Conservation (phyloP, 2,888 invertebrate species). For the Acanthosepion pharaonis region DNA sequence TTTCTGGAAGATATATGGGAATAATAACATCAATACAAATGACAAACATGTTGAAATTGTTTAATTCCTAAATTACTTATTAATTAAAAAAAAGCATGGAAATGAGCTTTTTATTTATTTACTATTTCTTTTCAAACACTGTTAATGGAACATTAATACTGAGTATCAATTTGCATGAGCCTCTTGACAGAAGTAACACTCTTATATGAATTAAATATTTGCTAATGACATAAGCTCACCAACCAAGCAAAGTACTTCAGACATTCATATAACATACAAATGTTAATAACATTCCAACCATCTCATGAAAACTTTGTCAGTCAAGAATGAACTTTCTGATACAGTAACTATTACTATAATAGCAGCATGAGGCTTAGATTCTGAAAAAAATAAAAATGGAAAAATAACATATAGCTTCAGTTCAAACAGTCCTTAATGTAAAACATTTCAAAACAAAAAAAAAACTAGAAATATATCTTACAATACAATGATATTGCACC, state of each 20-base stretch:
- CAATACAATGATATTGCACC: not conserved
- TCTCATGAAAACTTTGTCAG: conserved; percentile 24
- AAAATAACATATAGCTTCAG: conserved; percentile 69
- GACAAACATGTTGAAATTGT: not conserved
- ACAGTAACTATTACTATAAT: conserved; percentile 74
- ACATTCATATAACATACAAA: not conserved
- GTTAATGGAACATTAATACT: not conserved
- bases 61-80: not conserved
- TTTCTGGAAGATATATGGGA: not conserved
- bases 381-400: conserved; percentile 84
- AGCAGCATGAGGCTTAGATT: conserved; percentile 86
- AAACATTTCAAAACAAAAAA: conserved; percentile 39
- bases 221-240: not conserved
- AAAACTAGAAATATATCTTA: conserved; percentile 41
- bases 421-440: conserved; percentile 11
- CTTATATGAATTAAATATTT: not conserved
- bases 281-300: conserved; percentile 46
- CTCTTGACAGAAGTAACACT: not conserved
- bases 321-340: not conserved
- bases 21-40: not conserved
- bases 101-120: not conserved
- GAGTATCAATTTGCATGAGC: not conserved
- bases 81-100: not conserved
- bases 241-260: not conserved
- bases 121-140: not conserved